Evolutionary conservation across 30 jellyfish, hydroid and myxozoan species (phyloP).

Genomic region (Cassiopea xamachana): DNA sequence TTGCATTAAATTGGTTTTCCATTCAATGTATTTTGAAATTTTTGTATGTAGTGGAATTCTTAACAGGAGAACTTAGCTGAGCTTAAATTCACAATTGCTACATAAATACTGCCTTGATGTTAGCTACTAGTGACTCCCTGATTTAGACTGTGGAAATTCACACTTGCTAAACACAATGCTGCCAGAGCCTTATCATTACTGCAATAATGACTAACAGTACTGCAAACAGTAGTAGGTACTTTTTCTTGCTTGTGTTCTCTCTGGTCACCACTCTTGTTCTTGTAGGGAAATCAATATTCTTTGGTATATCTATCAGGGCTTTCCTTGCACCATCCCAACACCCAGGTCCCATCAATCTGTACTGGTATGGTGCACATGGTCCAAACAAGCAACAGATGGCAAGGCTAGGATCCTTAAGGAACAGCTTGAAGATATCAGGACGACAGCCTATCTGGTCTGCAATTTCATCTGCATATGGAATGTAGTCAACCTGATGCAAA

Average conservation of each 20-base stretch:
- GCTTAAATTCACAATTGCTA: no score
- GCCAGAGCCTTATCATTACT: background rate
- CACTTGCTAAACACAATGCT: background rate
- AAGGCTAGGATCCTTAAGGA: conserved; percentile 73
- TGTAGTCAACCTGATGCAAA: conserved; percentile 68
- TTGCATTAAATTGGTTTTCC: no score
- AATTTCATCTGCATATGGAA: conserved; percentile 79
- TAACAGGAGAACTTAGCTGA: background rate
- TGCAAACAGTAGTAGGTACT: background rate
- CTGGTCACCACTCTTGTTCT: conserved; percentile 42
- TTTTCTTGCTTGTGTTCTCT: background rate
- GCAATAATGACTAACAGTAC: background rate
- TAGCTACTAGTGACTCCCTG: no score
- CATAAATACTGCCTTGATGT: no score
- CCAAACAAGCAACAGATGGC: conserved; percentile 80
- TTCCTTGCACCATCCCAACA: conserved; percentile 83
- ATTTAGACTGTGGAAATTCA: no score
- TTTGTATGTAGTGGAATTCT: conserved; percentile 33
- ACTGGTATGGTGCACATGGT: conserved; percentile 83
- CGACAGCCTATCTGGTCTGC: conserved; percentile 79
- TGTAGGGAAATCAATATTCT: conserved; percentile 62
- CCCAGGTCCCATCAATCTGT: conserved; percentile 82
- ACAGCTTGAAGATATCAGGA: conserved; percentile 58
- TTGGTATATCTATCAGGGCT: conserved; percentile 51
- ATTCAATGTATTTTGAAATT: no score